Evolutionary conservation across 1,140 invertebrate genomes (phyloP).

Genomic region (Leptinotarsa texana): DNA sequence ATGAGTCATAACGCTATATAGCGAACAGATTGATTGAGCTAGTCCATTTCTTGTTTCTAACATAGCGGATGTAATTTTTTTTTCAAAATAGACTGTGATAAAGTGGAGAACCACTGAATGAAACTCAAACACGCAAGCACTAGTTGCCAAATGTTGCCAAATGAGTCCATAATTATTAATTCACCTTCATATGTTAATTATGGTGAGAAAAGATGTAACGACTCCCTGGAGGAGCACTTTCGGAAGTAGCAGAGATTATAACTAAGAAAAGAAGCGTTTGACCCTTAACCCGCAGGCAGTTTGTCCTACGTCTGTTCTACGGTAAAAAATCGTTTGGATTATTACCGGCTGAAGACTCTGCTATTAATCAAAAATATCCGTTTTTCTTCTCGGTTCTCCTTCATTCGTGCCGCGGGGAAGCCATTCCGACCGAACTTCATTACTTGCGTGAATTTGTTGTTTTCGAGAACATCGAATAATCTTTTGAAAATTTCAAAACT

Average conservation of each 20-base stretch:
- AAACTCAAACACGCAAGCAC: no score
- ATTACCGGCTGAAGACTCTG: conserved; percentile 31
- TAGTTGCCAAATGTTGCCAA: no score
- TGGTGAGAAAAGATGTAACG: not conserved
- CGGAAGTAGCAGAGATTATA: conserved; percentile 22
- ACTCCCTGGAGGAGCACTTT: conserved; percentile 13
- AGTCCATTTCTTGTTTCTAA: no score
- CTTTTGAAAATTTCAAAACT: no score
- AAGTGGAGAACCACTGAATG: no score
- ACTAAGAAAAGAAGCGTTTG: conserved; percentile 34
- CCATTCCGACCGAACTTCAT: conserved; percentile 3
- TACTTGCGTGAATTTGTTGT: not conserved
- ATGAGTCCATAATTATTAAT: no score
- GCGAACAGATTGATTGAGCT: no score
- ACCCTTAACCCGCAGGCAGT: conserved; percentile 33
- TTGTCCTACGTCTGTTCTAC: conserved; percentile 31
- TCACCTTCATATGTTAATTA: conserved; percentile 1
- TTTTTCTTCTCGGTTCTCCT: conserved; percentile 9
- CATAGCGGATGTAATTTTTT: no score
- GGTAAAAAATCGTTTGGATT: conserved; percentile 38
- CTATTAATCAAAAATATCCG: conserved; percentile 39
- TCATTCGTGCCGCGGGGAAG: not conserved
- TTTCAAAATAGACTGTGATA: no score
- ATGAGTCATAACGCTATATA: no score
- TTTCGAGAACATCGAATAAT: no score